Base-by-base conservation (phyloP, 2,113 vertebrate species). In the Cebidichthys violaceus region DNA sequence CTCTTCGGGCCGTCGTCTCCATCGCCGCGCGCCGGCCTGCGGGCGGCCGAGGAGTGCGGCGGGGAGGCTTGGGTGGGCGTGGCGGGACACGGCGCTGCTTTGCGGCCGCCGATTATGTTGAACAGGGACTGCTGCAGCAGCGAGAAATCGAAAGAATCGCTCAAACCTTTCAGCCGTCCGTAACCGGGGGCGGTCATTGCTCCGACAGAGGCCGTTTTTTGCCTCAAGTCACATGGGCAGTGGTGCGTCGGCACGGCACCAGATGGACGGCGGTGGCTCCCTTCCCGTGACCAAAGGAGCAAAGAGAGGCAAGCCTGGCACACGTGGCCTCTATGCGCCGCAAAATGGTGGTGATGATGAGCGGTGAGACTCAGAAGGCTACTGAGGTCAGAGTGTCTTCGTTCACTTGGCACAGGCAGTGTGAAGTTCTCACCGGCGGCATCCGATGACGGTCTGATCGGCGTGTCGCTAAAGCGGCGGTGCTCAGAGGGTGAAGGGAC, bases 101-200 rank as follows among this genome's bases (percentile, higher is more conserved):
- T 96, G 76, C 91, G 89, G 64, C 83, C 83, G 64, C 83, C 83
- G 70, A 92, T 95, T 79, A 94, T 90, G 60, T 92, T 87, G 13
- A 94, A 90, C 9, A 96, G 89, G 33, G 92, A 94, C 84, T 93
- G 87, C 64, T 75, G 92, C 22, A 95, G 93, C 27, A 89, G 81
- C 29, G 92, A 92, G 57, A 96, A 90, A 87, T 95, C 92, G 7
- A 91, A 89, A 82, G 74, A 86, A 54, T 90, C 92, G 29, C 69
- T 81, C 59, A 79, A 85, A 84, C 83, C 57, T 81, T 86, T 92
- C 18, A 9, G 60, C 1, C 85, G 85, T 39, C 85, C 92, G 17
- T 77, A 65, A 70, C 71, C 62, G 41, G 77, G 47, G 17, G 52
- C 4, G 41, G 33, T 37, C 4, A 22, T 3, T 52, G 79, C 35